Percentiles rank a stretch among this genome's conserved stretches.
These are phyloP conservation scores for Leptogaster cylindrica DNA, from an alignment of 2,888 invertebrate genomes.

Conservation along the genomic window DNA sequence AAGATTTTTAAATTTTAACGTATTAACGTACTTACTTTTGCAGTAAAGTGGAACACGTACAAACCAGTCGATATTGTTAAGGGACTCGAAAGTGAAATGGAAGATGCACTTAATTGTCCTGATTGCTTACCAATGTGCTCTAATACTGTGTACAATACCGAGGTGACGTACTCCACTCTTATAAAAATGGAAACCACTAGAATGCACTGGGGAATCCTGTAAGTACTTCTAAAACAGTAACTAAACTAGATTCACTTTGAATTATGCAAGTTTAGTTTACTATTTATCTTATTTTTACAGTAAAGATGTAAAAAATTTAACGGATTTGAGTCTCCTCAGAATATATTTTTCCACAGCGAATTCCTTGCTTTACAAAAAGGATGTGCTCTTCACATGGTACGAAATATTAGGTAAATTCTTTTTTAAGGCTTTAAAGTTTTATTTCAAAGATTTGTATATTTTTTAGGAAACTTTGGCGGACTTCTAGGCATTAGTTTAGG, in stretches of 20 bases:
- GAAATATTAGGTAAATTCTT: constrained; percentile 64
- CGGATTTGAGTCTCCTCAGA: constrained; percentile 40
- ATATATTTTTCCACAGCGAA: constrained; percentile 50
- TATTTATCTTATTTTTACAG: not conserved
- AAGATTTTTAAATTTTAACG: no score
- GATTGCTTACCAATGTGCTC: constrained; percentile 65
- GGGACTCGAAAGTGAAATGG: constrained; percentile 61
- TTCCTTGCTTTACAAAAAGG: constrained; percentile 63
- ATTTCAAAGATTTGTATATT: not conserved
- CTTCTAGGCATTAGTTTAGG: constrained; percentile 66
- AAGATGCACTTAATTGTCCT: constrained; percentile 63
- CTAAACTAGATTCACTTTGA: not conserved
- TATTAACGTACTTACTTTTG: not conserved
- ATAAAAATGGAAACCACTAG: not conserved
- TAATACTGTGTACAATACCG: constrained; percentile 62
- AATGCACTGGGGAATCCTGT: constrained; percentile 41
- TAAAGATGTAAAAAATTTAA: constrained; percentile 41
- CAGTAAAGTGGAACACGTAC: constrained; percentile 48
- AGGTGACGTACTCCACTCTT: constrained; percentile 44
- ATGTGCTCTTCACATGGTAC: constrained; percentile 66
- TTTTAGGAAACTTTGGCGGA: constrained; percentile 67
- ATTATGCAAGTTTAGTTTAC: not conserved
- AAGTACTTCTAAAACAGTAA: constrained; percentile 16
- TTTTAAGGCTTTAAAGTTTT: not conserved
- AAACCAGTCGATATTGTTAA: constrained; percentile 45